Conservation (phyloP, 2,113 vertebrate genomes). For the Bagarius yarrelli region DNA sequence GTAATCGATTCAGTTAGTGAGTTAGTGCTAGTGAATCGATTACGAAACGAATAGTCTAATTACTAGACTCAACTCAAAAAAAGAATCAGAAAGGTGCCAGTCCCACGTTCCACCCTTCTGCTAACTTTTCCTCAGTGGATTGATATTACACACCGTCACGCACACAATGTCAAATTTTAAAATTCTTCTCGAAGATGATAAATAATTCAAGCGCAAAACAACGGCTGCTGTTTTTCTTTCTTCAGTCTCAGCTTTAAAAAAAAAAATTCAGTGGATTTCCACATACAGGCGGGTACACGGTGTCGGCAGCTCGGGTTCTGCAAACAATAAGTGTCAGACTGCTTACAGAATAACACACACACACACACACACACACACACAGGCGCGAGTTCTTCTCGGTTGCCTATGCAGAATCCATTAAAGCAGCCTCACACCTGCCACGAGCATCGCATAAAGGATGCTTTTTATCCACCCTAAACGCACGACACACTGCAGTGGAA, state of each 20-base stretch:
- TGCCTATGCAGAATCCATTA: slow-evolving; percentile 42
- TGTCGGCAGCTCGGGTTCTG: not conserved
- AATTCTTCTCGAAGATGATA: not conserved
- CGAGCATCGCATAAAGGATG: slow-evolving; percentile 35
- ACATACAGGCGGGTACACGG: slow-evolving; percentile 8
- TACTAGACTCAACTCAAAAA: too few relatives aligned
- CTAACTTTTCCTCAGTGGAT: too few relatives aligned
- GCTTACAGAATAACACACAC: slow-evolving; percentile 16
- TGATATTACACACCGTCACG: not conserved
- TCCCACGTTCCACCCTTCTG: too few relatives aligned
- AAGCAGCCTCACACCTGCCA: slow-evolving; percentile 40
- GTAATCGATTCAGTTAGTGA: too few relatives aligned
- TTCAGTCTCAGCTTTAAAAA: not conserved
- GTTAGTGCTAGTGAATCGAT: too few relatives aligned
- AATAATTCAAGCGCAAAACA: slow-evolving; percentile 12
- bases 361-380: slow-evolving; percentile 3
- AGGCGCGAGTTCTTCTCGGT: slow-evolving; percentile 6
- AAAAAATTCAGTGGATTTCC: slow-evolving; percentile 13
- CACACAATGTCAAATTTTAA: not conserved
- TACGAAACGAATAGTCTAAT: too few relatives aligned
- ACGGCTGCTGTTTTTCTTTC: not conserved
- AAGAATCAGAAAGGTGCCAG: too few relatives aligned
- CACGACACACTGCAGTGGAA: slow-evolving; percentile 32
- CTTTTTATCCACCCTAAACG: slow-evolving; percentile 37
- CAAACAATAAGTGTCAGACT: slow-evolving; percentile 33